A percentile compares a stretch with the other conserved stretches of the same genome.
phyloP scores from a whole-genome alignment of 2,113 vertebrate genomes.

The Calidris pugnax region DNA sequence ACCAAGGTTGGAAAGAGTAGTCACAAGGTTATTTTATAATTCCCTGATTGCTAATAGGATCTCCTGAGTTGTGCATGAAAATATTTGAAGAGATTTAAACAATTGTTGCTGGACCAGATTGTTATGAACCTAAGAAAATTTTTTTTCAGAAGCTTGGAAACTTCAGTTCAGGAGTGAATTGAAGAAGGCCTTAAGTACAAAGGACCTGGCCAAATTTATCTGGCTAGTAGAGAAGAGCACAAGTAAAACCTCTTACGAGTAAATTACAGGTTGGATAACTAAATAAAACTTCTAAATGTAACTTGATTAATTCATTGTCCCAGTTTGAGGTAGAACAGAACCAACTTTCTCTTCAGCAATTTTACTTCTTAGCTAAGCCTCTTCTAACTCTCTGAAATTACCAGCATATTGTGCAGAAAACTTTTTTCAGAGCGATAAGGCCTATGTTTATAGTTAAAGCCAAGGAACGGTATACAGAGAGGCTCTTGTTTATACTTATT shows the following conservation, averaged over 20 bases:
- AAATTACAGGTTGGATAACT: neutral
- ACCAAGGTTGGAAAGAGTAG: neutral
- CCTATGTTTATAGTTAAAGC: no score
- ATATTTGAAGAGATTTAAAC: neutral
- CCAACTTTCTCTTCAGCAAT: no score
- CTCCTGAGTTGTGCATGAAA: neutral
- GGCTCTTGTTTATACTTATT: no score
- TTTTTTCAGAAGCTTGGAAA: neutral
- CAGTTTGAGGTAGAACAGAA: no score
- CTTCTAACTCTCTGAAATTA: no score
- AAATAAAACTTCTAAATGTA: neutral
- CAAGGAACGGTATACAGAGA: no score
- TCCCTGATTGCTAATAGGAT: neutral
- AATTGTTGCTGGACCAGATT: neutral
- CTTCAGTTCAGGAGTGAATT: neutral
- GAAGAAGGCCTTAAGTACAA: neutral
- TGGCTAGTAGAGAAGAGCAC: neutral
- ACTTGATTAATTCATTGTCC: neutral
- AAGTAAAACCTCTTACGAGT: neutral
- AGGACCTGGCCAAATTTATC: neutral
- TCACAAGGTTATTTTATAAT: neutral
- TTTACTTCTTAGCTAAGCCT: no score
- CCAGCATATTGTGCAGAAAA: no score
- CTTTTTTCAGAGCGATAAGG: no score
- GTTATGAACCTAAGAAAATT: neutral